phyloP scores from a whole-genome alignment of 2,888 invertebrate species.

The Nomada fucata region DNA sequence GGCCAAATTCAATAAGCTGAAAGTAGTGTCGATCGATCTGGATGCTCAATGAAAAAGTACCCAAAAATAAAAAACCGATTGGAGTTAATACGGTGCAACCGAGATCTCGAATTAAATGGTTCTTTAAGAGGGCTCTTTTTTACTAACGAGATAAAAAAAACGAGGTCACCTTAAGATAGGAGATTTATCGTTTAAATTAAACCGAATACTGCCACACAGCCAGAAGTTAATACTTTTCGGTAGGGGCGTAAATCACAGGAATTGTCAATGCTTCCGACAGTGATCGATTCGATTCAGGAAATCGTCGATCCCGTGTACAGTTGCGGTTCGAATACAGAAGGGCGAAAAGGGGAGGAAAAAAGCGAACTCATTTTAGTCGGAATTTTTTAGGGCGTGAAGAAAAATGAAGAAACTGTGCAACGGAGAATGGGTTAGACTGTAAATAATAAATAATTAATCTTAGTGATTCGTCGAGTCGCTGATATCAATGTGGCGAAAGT shows the following conservation, averaged over 20 bases:
- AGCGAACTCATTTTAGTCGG: conserved; percentile 30
- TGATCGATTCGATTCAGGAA: conserved; percentile 39
- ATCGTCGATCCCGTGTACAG: conserved; percentile 35
- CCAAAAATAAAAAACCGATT: background rate
- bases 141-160: background rate
- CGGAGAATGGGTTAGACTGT: conserved; percentile 60
- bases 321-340: background rate
- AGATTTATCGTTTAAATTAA: conserved; percentile 44
- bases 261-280: conserved; percentile 20
- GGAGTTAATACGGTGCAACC: background rate
- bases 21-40: conserved; percentile 48
- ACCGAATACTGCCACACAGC: conserved; percentile 66
- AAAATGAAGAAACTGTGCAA: conserved; percentile 28
- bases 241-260: conserved; percentile 26
- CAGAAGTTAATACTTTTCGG: conserved; percentile 21
- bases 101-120: conserved; percentile 9
- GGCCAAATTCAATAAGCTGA: conserved; percentile 19
- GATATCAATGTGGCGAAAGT: conserved; percentile 47
- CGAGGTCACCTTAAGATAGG: conserved; percentile 18
- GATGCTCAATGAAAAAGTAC: conserved; percentile 64
- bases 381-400: conserved; percentile 24
- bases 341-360: conserved; percentile 5
- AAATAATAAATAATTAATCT: conserved; percentile 68
- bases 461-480: conserved; percentile 64
- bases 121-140: conserved; percentile 13